Conservation (phyloP, 2,888 invertebrate genomes). For the Podabrus alpinus region DNA sequence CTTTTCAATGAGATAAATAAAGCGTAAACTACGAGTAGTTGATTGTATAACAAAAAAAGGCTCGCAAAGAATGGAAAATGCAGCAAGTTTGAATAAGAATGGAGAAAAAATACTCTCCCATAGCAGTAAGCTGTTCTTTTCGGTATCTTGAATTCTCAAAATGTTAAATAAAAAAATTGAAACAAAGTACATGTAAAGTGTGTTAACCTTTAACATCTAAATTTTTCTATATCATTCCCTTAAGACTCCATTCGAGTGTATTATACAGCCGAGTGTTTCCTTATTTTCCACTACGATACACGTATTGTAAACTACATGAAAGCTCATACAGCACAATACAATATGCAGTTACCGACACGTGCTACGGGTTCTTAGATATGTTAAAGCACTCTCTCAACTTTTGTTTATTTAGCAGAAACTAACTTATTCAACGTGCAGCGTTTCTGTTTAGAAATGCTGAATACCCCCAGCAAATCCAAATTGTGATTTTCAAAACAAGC, state of each 20-base stretch:
- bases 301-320: slow-evolving; percentile 13
- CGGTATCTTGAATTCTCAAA: not conserved
- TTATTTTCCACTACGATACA: slow-evolving; percentile 10
- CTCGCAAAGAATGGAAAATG: not conserved
- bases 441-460: not conserved
- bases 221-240: not conserved
- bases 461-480: not conserved
- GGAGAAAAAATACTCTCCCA: not conserved
- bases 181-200: not conserved
- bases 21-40: not conserved
- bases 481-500: not conserved
- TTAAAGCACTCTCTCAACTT: slow-evolving; percentile 1
- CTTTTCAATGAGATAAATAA: not conserved
- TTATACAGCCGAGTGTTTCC: slow-evolving; percentile 8
- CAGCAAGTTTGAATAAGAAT: not conserved
- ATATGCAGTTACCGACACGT: slow-evolving; percentile 16
- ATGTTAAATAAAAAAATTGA: not conserved
- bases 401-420: slow-evolving; percentile 11
- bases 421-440: slow-evolving; percentile 3
- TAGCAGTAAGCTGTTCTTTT: not conserved
- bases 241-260: not conserved
- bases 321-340: slow-evolving; percentile 12
- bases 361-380: slow-evolving; percentile 8
- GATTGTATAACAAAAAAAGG: not conserved
- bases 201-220: not conserved